A percentile compares a stretch with the other conserved stretches of the same genome.
These are phyloP conservation scores for Adela reaumurella DNA, from an alignment of 2,888 invertebrate species.

Conservation along the genomic window DNA sequence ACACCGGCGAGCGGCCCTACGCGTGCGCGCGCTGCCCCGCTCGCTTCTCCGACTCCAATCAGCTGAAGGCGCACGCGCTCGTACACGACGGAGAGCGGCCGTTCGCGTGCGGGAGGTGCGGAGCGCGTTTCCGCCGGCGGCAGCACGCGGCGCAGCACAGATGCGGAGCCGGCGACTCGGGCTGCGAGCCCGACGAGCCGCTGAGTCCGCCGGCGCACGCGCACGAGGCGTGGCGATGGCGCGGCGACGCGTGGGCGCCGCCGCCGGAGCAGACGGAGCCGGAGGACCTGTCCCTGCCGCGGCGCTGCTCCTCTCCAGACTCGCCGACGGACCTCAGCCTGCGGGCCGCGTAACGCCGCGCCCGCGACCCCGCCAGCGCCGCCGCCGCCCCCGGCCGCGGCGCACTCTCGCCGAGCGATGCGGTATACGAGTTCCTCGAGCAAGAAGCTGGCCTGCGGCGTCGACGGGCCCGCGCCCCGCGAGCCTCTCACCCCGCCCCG, in stretches of 20 bases:
- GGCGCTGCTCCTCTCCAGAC: slow-evolving; percentile 47
- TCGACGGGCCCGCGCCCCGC: no score
- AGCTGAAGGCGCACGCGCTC: slow-evolving; percentile 83
- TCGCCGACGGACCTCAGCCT: slow-evolving; percentile 50
- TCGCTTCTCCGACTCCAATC: slow-evolving; percentile 88
- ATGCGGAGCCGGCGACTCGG: slow-evolving; percentile 52
- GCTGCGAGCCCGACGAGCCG: slow-evolving; percentile 27
- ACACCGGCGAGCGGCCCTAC: slow-evolving; percentile 89
- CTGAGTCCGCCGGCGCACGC: slow-evolving; percentile 43
- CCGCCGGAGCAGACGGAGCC: slow-evolving; percentile 86
- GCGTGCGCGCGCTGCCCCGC: slow-evolving; percentile 82
- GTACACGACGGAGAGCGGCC: slow-evolving; percentile 91
- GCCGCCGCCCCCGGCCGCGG: slow-evolving; percentile 11
- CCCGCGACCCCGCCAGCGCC: slow-evolving; percentile 13
- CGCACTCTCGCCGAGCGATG: slow-evolving; percentile 33
- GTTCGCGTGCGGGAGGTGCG: slow-evolving; percentile 78
- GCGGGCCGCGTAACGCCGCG: slow-evolving; percentile 40
- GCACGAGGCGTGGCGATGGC: slow-evolving; percentile 30
- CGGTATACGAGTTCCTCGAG: slow-evolving; percentile 76
- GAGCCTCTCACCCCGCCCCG: not conserved
- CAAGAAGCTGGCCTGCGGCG: slow-evolving; percentile 24
- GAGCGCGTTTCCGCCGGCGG: slow-evolving; percentile 79
- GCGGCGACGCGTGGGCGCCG: slow-evolving; percentile 38
- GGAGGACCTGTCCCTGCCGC: slow-evolving; percentile 78
- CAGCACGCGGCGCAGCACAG: slow-evolving; percentile 85